Evolutionary conservation across 2,888 invertebrate genomes (phyloP), one percentile per base, ranked within the genome.

Genomic region (Drosophila barbarae): DNA sequence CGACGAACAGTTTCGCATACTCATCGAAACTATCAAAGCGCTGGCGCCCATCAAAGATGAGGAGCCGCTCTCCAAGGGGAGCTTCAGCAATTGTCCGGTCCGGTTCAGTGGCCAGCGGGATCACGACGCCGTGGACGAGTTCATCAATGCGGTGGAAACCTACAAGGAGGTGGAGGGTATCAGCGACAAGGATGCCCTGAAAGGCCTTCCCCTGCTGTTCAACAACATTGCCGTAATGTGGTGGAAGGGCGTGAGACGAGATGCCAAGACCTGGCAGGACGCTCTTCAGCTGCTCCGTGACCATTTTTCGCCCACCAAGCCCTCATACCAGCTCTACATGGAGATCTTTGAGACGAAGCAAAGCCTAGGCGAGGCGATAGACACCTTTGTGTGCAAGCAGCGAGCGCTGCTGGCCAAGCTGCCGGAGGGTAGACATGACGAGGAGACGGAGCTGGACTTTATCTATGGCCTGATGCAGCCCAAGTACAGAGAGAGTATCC

Each of bases 81-180:
- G 87, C 63, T 87, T 88, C 39, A 85, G 77, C 61, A 88, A 86
- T 44, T 87, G 87, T 30, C 3, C 13, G 1, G 73, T 75, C 4
- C 76, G 84, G 1, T 88, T 88, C 49, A 73, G 77, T 38, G 88
- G 88, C 3, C 88, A 88, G 69, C 78, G 87, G 5, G 87, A 88
- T 67, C 76, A 87, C 49, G 88, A 88, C 49, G 87, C 88, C 7
- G 88, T 88, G 23, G 88, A 88, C 32, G 87, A 85, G 54, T 88
- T 88, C 51, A 86, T 88, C 38, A 85, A 76, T 5, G 77, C 87
- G 1, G 77, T 88, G 42, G 87, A 84, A 39, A 78, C 87, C 1
- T 88, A 86, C 72, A 88, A 88, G 53, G 89, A 88, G 54, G 69
- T 88, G 35, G 88, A 88, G 63, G 71, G 71, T n/a, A 88, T 88